Evolutionary conservation across 2,888 invertebrate genomes (phyloP).

Genomic region (Heliconius aoede): DNA sequence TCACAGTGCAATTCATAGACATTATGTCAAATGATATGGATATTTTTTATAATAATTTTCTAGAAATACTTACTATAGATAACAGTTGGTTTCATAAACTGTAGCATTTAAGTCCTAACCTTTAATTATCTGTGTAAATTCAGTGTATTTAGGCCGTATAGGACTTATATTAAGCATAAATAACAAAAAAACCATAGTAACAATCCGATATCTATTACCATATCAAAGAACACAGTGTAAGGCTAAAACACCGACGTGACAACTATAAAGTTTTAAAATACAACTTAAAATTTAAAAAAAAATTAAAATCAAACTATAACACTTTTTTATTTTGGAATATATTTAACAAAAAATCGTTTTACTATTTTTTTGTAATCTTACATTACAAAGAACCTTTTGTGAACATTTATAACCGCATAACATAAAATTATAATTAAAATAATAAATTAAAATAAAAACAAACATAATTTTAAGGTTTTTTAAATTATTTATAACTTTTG

Average conservation of each 20-base stretch:
- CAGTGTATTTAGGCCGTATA: constrained; percentile 11
- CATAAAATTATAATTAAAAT: too few relatives aligned
- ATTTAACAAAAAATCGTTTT: background rate
- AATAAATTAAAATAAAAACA: background rate
- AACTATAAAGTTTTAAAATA: background rate
- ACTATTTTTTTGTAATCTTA: background rate
- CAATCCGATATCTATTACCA: constrained; percentile 30
- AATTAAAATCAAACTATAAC: background rate
- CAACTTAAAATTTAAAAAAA: background rate
- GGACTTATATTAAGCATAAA: background rate
- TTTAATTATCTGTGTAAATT: constrained; percentile 10
- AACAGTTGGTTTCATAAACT: background rate
- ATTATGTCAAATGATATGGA: constrained; percentile 54
- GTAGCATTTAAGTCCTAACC: background rate
- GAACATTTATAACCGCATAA: background rate
- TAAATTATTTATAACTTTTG: background rate
- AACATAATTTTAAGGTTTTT: background rate
- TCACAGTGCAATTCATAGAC: constrained; percentile 50
- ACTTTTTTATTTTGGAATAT: too few relatives aligned
- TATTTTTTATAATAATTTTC: constrained; percentile 47
- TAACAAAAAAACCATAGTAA: background rate
- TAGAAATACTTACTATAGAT: constrained; percentile 23
- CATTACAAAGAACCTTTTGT: background rate
- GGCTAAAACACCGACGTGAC: constrained; percentile 33
- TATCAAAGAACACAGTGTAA: constrained; percentile 40